Conservation (phyloP, 1,140 invertebrate genomes). For the Bombus consobrinus region DNA sequence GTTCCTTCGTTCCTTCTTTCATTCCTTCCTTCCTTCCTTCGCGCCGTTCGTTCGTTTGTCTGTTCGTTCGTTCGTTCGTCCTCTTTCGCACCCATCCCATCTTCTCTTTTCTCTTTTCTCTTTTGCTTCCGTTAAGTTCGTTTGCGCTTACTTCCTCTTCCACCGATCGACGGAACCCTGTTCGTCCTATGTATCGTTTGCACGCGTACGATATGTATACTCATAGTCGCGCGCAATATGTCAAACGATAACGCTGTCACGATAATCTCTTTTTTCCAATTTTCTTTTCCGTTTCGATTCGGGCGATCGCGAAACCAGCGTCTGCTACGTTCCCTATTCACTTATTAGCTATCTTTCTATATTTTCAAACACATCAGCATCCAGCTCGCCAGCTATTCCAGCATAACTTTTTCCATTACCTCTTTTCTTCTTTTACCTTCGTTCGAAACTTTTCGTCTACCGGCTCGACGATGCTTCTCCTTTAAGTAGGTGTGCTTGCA, state of each 20-base stretch:
- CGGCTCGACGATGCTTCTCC: not conserved
- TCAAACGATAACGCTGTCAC: not conserved
- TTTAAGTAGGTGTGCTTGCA: not conserved
- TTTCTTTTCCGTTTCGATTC: not conserved
- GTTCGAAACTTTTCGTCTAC: not conserved
- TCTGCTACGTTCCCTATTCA: constrained; percentile 14
- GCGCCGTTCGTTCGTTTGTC: rapidly evolving
- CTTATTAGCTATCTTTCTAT: constrained; percentile 14
- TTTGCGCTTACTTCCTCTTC: not conserved
- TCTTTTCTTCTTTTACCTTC: not conserved
- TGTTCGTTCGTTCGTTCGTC: not conserved
- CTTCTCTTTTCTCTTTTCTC: no score
- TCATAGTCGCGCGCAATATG: not conserved
- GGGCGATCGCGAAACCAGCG: not conserved
- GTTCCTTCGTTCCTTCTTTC: no score
- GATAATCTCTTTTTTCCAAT: not conserved
- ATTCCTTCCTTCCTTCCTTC: no score
- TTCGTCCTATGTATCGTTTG: not conserved
- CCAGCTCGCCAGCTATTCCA: not conserved
- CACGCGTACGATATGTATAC: not conserved
- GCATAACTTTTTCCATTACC: not conserved
- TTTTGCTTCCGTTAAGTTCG: no score
- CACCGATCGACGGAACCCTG: not conserved
- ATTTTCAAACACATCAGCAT: not conserved
- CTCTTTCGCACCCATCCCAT: no score